Evolutionary conservation across 2,797 vertebrate species (phyloP).

Genomic region (Hydrophis major): DNA sequence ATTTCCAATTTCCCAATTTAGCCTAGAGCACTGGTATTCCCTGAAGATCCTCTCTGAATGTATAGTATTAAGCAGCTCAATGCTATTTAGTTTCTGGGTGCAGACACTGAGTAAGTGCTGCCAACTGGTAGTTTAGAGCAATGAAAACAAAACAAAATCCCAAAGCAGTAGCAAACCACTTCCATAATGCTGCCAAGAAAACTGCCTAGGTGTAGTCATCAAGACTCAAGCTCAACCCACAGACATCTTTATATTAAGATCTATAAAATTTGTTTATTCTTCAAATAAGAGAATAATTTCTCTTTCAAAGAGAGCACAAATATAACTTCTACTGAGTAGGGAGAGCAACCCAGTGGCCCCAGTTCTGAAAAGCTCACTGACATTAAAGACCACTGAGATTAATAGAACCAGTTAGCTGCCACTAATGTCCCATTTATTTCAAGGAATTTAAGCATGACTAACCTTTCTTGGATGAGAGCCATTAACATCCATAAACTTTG

Average conservation of each 20-base stretch:
- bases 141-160: not conserved
- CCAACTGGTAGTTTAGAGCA: not conserved
- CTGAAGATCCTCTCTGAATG: not conserved
- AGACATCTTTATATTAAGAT: slow-evolving; percentile 20
- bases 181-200: not conserved
- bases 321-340: not conserved
- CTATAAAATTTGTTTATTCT: slow-evolving; percentile 13
- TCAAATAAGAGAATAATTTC: slow-evolving; percentile 8
- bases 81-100: not conserved
- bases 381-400: not conserved
- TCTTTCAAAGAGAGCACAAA: slow-evolving; percentile 10
- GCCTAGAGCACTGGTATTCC: slow-evolving; percentile 61
- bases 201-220: not conserved
- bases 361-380: not conserved
- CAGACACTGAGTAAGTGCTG: not conserved
- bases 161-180: not conserved
- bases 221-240: not conserved
- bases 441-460: not conserved
- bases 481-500: not conserved
- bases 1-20: not conserved
- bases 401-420: not conserved
- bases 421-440: not conserved
- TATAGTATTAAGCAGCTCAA: not conserved
- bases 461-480: not conserved
- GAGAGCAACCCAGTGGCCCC: not conserved